Evolutionary conservation across 2,888 invertebrate genomes (phyloP).

Genomic region (Drosophila paracracens): DNA sequence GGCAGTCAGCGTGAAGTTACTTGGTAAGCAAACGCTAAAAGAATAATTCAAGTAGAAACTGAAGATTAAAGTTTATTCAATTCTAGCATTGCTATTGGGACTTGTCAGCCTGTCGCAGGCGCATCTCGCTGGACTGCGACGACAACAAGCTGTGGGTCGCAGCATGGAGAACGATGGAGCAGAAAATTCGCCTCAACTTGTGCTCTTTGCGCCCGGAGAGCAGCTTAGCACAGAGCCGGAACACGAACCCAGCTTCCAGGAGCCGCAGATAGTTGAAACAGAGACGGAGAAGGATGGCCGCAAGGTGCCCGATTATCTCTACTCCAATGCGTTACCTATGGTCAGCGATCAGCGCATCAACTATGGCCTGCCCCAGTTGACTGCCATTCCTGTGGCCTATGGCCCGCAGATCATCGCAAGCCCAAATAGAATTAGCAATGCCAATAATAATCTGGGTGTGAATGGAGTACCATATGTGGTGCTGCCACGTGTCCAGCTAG

Average conservation of each 20-base stretch:
- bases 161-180: constrained; percentile 32
- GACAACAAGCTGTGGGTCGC: constrained; percentile 50
- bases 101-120: constrained; percentile 35
- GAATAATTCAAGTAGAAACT: background rate
- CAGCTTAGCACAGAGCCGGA: constrained; percentile 43
- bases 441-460: constrained; percentile 48
- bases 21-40: constrained; percentile 34
- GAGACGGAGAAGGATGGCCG: constrained; percentile 69
- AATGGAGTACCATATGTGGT: constrained; percentile 52
- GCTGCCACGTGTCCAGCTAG: constrained; percentile 70
- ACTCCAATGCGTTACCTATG: constrained; percentile 75
- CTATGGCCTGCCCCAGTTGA: constrained; percentile 71
- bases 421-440: constrained; percentile 21
- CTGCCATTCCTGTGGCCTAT: constrained; percentile 66
- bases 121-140: constrained; percentile 32
- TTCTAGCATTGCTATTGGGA: constrained; percentile 41
- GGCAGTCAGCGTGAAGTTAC: constrained; percentile 45
- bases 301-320: constrained; percentile 80
- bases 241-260: constrained; percentile 46
- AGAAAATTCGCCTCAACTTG: constrained; percentile 53
- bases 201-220: constrained; percentile 67
- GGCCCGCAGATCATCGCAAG: constrained; percentile 48
- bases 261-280: constrained; percentile 57
- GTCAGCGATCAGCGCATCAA: constrained; percentile 72
- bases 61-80: background rate